Percentiles rank a stretch among this genome's conserved stretches.
These are phyloP conservation scores for Eustalomyia histrio DNA, from an alignment of 2,888 invertebrate genomes.

Conservation along the genomic window DNA sequence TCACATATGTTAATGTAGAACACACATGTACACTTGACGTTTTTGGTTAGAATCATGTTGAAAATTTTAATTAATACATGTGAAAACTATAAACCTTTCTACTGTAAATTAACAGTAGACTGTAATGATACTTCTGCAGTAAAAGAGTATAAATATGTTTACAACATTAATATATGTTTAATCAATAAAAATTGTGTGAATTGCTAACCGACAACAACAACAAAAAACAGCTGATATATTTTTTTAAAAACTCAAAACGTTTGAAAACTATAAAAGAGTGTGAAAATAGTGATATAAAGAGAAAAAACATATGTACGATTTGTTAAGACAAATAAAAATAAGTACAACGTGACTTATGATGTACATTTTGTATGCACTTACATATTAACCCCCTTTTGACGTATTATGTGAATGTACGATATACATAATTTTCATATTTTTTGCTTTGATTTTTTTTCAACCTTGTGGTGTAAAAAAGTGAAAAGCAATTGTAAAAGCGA, in stretches of 20 bases:
- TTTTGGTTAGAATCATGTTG: background rate
- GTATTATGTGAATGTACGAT: background rate
- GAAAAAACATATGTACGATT: too few species aligned
- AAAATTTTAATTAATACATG: background rate
- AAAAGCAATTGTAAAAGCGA: too few species aligned
- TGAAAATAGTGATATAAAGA: background rate
- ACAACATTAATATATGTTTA: background rate
- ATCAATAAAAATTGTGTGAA: conserved; percentile 23
- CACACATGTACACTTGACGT: background rate
- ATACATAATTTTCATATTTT: too few species aligned
- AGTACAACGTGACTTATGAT: conserved; percentile 24
- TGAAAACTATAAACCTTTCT: background rate
- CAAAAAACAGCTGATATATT: conserved; percentile 20
- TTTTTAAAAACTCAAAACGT: background rate
- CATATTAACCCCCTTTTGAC: background rate
- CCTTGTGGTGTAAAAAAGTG: too few species aligned
- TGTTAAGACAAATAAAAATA: conserved; percentile 3
- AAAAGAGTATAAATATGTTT: background rate
- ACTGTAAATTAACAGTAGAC: too few species aligned
- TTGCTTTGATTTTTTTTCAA: too few species aligned
- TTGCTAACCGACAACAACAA: background rate
- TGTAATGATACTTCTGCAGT: background rate
- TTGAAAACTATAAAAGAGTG: background rate
- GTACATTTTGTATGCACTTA: background rate
- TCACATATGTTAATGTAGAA: background rate